phyloP scores from a whole-genome alignment of 2,888 invertebrate genomes.

The Hesperia comma region DNA sequence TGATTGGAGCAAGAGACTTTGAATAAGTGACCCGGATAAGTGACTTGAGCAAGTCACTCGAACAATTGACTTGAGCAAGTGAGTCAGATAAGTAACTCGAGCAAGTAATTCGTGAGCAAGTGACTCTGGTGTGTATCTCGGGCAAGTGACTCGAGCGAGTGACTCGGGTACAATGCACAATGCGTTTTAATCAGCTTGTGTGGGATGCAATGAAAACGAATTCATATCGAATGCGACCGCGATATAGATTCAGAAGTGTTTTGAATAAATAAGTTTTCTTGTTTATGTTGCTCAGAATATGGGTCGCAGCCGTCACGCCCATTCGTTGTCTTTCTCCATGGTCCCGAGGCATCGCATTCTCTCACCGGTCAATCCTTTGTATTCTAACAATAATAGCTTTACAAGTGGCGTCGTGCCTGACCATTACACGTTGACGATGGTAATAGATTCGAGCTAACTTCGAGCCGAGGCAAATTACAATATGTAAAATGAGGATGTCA shows the following conservation, averaged over 20 bases:
- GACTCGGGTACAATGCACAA: no score
- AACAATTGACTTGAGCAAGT: no score
- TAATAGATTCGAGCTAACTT: constrained; percentile 11
- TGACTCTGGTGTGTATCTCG: no score
- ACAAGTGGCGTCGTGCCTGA: constrained; percentile 18
- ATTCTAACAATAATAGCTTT: constrained; percentile 30
- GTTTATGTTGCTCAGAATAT: constrained; percentile 52
- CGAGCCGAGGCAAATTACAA: constrained; percentile 9
- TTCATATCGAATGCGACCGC: no score
- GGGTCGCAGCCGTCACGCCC: constrained; percentile 67
- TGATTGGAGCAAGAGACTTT: no score
- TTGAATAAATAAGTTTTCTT: constrained; percentile 63
- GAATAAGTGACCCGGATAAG: no score
- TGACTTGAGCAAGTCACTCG: no score
- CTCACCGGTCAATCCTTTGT: constrained; percentile 28
- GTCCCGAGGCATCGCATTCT: constrained; percentile 12
- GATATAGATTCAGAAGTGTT: constrained; percentile 66
- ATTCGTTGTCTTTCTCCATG: constrained; percentile 47
- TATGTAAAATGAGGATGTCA: constrained; percentile 9
- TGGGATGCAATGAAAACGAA: no score
- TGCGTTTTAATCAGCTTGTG: no score
- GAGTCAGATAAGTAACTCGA: no score
- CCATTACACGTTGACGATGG: constrained; percentile 13
- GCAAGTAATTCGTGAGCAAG: no score
- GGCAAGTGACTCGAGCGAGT: no score